Percentiles rank a stretch among this genome's conserved stretches.
Conservation (phyloP, 92 coral and sea anemone species). For the Diadumene lineata region DNA sequence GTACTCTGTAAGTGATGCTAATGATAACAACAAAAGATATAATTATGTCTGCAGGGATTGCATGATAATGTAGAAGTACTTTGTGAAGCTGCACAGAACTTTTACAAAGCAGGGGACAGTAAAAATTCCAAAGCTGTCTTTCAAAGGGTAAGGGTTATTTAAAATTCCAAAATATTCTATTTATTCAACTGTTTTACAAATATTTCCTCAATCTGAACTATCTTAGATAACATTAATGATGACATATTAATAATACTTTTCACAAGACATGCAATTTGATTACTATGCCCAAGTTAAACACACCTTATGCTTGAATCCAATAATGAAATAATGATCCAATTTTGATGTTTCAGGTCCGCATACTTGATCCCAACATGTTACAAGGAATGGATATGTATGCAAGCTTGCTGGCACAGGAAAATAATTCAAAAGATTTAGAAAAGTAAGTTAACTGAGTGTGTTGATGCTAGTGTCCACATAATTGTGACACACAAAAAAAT, state of each 20-base stretch:
- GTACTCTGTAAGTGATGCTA: neutral
- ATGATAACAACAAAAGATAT: neutral
- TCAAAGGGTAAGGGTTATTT: slow-evolving; percentile 67
- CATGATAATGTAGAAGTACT: slow-evolving; percentile 85
- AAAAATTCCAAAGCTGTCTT: slow-evolving; percentile 80
- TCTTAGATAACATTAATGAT: no score
- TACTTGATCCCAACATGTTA: slow-evolving; percentile 76
- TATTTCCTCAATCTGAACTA: no score
- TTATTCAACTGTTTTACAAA: no score
- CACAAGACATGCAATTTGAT: no score
- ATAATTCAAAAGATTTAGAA: slow-evolving; percentile 72
- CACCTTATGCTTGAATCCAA: slow-evolving; percentile 74
- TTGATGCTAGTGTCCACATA: no score
- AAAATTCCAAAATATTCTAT: no score
- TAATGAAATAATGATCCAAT: slow-evolving; percentile 54
- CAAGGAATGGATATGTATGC: slow-evolving; percentile 97
- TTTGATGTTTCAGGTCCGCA: slow-evolving; percentile 59
- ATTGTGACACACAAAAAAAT: no score
- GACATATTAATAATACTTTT: no score
- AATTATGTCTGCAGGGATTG: slow-evolving; percentile 47
- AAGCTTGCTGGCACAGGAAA: slow-evolving; percentile 77
- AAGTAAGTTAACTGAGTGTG: slow-evolving; percentile 39
- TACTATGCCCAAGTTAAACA: no score
- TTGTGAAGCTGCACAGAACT: slow-evolving; percentile 83
- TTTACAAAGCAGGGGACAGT: slow-evolving; percentile 88